Evolutionary conservation across 2,113 vertebrate genomes (phyloP).

Genomic region (Coptodon rendalli): DNA sequence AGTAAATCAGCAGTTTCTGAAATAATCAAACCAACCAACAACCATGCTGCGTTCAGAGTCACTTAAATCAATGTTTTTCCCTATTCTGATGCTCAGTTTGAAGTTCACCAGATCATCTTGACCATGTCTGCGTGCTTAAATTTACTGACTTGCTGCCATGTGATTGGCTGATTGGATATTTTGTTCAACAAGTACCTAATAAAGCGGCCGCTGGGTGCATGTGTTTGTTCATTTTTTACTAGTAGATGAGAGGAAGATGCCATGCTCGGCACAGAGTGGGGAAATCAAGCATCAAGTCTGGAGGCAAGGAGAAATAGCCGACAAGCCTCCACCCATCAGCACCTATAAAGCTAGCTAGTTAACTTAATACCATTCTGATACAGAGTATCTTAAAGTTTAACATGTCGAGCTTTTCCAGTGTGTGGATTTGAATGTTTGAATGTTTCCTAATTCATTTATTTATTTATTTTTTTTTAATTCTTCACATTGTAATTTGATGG

Average conservation of each 20-base stretch:
- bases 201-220: not conserved
- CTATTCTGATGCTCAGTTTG: not conserved
- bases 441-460: not conserved
- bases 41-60: not conserved
- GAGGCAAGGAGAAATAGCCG: accelerated
- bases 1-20: not conserved
- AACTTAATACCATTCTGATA: not conserved
- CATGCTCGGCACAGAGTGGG: not conserved
- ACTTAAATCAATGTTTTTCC: not conserved
- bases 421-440: not conserved
- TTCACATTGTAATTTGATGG: not conserved
- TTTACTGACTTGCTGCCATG: not conserved
- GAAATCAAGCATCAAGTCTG: not conserved
- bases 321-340: not conserved
- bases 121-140: not conserved
- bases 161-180: not conserved
- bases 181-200: not conserved
- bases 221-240: not conserved
- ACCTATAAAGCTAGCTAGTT: not conserved
- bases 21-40: not conserved
- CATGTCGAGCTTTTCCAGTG: not conserved
- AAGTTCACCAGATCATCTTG: not conserved
- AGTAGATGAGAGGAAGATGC: not conserved
- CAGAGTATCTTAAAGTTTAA: not conserved
- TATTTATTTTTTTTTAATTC: not conserved